Evolutionary conservation across 2,888 invertebrate species (phyloP).

Genomic region (Crossocerus cetratus): DNA sequence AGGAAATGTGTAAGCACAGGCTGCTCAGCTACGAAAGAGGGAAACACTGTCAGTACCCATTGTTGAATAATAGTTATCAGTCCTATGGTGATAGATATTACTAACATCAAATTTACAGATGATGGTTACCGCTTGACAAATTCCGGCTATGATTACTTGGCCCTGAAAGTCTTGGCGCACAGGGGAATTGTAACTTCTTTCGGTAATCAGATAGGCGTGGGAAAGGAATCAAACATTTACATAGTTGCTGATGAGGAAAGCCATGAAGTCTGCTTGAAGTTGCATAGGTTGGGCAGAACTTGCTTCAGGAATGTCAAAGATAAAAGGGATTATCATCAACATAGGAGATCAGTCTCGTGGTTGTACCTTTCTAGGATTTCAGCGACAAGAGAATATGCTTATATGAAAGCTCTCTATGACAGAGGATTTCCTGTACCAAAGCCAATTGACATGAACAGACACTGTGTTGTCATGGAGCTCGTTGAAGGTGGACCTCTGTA

Average conservation of each 20-base stretch:
- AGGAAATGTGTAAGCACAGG: constrained; percentile 93
- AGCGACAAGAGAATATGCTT: constrained; percentile 98
- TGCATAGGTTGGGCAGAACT: constrained; percentile 95
- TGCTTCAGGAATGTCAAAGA: constrained; percentile 97
- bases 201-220: constrained; percentile 99
- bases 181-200: constrained; percentile 89
- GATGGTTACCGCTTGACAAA: constrained; percentile 98
- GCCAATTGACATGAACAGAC: constrained; percentile 95
- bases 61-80: not conserved
- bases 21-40: constrained; percentile 96
- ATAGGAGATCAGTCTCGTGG: constrained; percentile 94
- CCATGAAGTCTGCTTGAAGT: constrained; percentile 90
- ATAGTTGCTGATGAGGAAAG: constrained; percentile 90
- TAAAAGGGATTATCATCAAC: constrained; percentile 97
- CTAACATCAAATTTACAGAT: constrained; percentile 78
- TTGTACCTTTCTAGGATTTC: constrained; percentile 97
- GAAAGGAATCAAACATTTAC: constrained; percentile 99
- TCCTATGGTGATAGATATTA: not conserved
- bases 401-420: constrained; percentile 95
- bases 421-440: constrained; percentile 96
- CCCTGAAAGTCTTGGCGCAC: constrained; percentile 91
- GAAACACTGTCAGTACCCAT: constrained; percentile 92
- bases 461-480: constrained; percentile 97
- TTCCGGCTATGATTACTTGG: constrained; percentile 97
- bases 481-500: constrained; percentile 89